These are phyloP conservation scores for Crenichthys baileyi DNA, from an alignment of 2,797 vertebrate genomes.

Conservation along the genomic window DNA sequence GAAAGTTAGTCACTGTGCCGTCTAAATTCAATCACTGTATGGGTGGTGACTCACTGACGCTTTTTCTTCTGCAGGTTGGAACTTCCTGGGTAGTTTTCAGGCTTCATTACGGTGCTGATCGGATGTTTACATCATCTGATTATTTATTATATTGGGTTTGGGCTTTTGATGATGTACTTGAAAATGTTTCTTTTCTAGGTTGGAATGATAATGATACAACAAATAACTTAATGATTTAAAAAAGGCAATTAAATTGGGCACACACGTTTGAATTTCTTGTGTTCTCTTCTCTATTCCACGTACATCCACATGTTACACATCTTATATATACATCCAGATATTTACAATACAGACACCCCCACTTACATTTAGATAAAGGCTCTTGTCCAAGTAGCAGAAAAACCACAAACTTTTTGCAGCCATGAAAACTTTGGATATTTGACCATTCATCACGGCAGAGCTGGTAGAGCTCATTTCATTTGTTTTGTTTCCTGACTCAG, in stretches of 20 bases:
- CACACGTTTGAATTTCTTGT: neutral
- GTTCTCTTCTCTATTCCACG: neutral
- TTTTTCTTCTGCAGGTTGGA: constrained; percentile 22
- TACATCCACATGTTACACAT: neutral
- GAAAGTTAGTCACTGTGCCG: constrained; percentile 47
- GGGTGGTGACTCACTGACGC: constrained; percentile 22
- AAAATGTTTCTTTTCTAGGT: neutral
- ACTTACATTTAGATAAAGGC: neutral
- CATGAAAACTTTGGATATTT: no score
- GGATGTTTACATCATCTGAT: neutral
- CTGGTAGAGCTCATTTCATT: no score
- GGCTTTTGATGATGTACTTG: neutral
- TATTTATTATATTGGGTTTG: neutral
- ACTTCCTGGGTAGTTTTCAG: constrained; percentile 21
- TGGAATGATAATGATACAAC: neutral
- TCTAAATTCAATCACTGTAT: constrained; percentile 58
- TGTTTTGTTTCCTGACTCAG: no score
- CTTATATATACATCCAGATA: neutral
- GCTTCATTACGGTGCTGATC: constrained; percentile 3
- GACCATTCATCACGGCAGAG: no score
- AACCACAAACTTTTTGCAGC: neutral
- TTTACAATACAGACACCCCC: neutral
- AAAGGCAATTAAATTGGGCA: neutral
- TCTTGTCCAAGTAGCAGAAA: neutral
- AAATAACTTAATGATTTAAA: neutral